Base-by-base conservation (phyloP, 1,140 invertebrate species). In the Drosophila micromelanica region DNA sequence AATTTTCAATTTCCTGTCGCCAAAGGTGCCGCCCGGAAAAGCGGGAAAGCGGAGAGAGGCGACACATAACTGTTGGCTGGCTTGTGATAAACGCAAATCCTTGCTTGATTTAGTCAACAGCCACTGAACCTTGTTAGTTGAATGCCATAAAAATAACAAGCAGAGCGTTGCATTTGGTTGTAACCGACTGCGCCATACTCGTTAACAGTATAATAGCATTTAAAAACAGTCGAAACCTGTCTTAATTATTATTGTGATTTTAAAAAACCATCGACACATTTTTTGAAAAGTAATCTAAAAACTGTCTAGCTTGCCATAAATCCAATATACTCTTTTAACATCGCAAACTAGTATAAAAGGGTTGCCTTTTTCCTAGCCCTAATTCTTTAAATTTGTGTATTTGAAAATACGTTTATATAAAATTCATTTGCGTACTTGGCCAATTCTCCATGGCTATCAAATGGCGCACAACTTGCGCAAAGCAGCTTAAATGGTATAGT, bases 1-100 rank as follows among this genome's bases (percentile, higher is more conserved):
- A 89, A 90, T 84, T 89, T 87, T 89, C 84, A 89, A 89, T 89
- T 89, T 89, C 84, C 84, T 89, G 79, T 70, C 67, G 51, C 37
- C 60, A 73, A 72, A 61, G 59, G 59, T 70, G 59, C 32, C 59
- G 48, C 55, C 37, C 48, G 42, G 15, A 67, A 43, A 52, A 3
- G 20, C 3, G 17, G 40, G 42, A n/a, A 11, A 15, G 48, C 27
- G 11, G 46, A 56, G 55, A 27, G 46, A 56, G 55, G 17, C 43
- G 37, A 42, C 57, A 56, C 56, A 57, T 27, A 46, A 43, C 43
- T 45, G 64, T 59, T 59, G 60, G 45, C 51, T 63, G 55, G 11
- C 35, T 38, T 46, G 56, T 56, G 82, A 87, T 86, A 86, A 82
- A 79, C 75, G 61, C 57, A 87, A 86, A 89, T 86, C 82, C 82